phyloP scores from a whole-genome alignment of 2,888 invertebrate genomes.

The Dicroscelio sp. region DNA sequence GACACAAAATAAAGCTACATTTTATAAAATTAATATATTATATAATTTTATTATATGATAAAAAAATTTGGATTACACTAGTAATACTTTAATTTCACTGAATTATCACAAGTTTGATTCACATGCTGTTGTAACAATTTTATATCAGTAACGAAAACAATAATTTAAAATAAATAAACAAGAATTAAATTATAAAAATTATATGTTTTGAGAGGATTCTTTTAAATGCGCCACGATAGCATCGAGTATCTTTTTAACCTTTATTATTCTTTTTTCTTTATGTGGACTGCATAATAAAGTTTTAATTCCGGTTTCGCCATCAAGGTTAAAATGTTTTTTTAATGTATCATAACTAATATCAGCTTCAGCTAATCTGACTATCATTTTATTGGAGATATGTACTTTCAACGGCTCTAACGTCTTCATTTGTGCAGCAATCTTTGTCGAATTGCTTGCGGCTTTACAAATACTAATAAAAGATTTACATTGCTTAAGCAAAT shows the following conservation, averaged over 20 bases:
- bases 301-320: neutral
- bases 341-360: conserved; percentile 6
- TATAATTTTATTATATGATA: no score
- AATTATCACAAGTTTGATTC: no score
- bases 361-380: neutral
- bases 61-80: no score
- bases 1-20: no score
- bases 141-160: no score
- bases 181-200: no score
- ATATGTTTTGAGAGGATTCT: neutral
- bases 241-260: neutral
- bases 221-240: neutral
- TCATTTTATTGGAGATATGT: conserved; percentile 2
- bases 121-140: no score
- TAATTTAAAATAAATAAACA: no score
- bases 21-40: no score
- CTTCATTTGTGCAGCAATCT: neutral
- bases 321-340: neutral
- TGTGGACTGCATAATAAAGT: neutral
- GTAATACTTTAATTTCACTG: no score
- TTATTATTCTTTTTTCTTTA: neutral
- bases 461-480: neutral
- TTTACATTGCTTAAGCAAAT: conserved; percentile 5
- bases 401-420: neutral
- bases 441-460: neutral